Percentiles rank a stretch among this genome's conserved stretches.
phyloP scores from a whole-genome alignment of 1,140 invertebrate genomes.

The Eumeta japonica region DNA sequence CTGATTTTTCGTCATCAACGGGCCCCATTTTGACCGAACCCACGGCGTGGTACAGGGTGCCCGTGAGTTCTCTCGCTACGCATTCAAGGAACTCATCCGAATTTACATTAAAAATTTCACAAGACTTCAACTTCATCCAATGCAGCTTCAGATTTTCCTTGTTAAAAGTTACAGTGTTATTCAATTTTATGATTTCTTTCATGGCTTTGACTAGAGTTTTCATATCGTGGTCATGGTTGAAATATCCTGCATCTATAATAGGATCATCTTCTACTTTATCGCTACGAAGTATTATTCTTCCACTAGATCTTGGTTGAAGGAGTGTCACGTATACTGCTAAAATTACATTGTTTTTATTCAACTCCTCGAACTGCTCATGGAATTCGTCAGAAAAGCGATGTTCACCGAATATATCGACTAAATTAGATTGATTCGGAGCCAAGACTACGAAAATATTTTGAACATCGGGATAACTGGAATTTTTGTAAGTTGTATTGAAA shows the following conservation, averaged over 20 bases:
- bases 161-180: constrained; percentile 58
- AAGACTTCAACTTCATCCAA: constrained; percentile 22
- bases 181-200: constrained; percentile 60
- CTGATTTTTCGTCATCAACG: constrained; percentile 41
- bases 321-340: constrained; percentile 79
- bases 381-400: constrained; percentile 69
- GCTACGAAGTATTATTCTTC: constrained; percentile 71
- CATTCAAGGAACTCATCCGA: constrained; percentile 59
- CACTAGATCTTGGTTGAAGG: constrained; percentile 73
- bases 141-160: constrained; percentile 53
- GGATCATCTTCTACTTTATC: constrained; percentile 82
- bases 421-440: not conserved
- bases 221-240: constrained; percentile 73
- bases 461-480: constrained; percentile 12
- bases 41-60: constrained; percentile 37
- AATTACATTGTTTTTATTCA: constrained; percentile 67
- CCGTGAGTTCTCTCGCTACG: constrained; percentile 30
- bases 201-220: constrained; percentile 73
- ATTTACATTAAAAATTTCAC: constrained; percentile 39
- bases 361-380: constrained; percentile 65
- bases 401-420: constrained; percentile 42
- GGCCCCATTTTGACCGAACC: constrained; percentile 64
- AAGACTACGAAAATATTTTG: constrained; percentile 16
- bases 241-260: constrained; percentile 84
- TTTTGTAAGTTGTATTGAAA: constrained; percentile 12